Base-by-base conservation (phyloP, 2,888 invertebrate genomes). In the Metallyticus violacea region DNA sequence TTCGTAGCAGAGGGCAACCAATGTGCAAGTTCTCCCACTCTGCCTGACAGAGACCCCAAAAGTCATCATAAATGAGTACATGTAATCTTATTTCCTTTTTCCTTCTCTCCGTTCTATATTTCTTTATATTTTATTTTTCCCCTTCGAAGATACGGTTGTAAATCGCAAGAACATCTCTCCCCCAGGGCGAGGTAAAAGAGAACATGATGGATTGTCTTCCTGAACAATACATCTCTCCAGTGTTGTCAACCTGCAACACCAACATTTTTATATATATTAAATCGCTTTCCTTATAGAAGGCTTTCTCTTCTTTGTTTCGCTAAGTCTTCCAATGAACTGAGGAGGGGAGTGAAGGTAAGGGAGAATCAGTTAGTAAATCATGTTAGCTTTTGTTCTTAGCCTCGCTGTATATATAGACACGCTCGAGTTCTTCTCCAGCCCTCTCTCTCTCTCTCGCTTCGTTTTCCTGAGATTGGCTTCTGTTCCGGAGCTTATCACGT, bases 311-410 rank as follows among this genome's bases (percentile, higher is more conserved):
- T 83, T 77, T 77, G 76, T 82, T 82, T 82, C 62, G 62, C 30
- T 82, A 62, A 30, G 30, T 81, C 81, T 30, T 76, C 1, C 62
- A 62, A 82, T 26, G 25, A 82, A 82, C 26, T 27, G 26, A 25
- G 85, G 79, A 29, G 40, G 40, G 26, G 80, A 25, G 85, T 25
- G 85, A 25, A 77, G 76, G 29, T 28, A 82, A 25, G 81, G 81
- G 86, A n/a, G 85, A 87, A 82, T 87, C 87, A 87, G 87, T 87
- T 85, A 78, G 87, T 85, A 87, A 85, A 85, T 85, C 85, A 77
- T 87, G 85, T 87, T 87, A 85, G 87, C 85, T 85, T 87, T 87
- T 85, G 85, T 87, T 85, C 87, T 87, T 87, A 87, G 85, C 77
- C 80, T 26, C 27, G 40, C 82, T 82, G 15, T 82, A 82, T 80